Evolutionary conservation across 2,113 vertebrate genomes (phyloP).

Genomic region (Peromyscus maniculatus): DNA sequence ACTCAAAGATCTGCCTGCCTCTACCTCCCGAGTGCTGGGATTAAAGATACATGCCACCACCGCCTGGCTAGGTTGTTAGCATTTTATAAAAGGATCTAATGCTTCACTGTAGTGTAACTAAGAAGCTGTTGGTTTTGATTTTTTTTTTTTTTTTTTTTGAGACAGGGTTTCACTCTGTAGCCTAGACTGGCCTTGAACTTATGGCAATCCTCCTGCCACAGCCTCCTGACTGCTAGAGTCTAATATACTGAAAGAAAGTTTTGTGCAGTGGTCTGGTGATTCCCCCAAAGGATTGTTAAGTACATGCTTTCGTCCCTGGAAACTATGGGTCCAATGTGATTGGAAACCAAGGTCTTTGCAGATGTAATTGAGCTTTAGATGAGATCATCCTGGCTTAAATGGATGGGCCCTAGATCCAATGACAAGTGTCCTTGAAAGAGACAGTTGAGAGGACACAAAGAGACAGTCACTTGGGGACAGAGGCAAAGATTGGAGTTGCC

Average conservation of each 20-base stretch:
- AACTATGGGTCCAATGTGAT: background rate
- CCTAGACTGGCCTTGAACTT: background rate
- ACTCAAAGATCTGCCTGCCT: background rate
- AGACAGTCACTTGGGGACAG: background rate
- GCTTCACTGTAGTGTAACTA: slow-evolving; percentile 46
- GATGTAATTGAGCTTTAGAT: slow-evolving; percentile 30
- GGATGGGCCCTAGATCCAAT: background rate
- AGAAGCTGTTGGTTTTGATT: background rate
- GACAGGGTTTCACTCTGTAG: background rate
- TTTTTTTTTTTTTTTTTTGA: background rate
- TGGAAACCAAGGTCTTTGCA: slow-evolving; percentile 3
- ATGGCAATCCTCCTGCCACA: background rate
- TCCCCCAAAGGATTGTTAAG: background rate
- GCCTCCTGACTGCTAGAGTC: slow-evolving; percentile 52
- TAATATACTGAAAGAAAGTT: background rate
- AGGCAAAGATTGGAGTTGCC: background rate
- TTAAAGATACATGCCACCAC: background rate
- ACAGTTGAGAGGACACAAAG: background rate
- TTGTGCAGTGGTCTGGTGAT: background rate
- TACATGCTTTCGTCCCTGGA: background rate
- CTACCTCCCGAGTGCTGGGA: background rate
- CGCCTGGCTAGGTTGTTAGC: background rate
- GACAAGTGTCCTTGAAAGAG: slow-evolving; percentile 10
- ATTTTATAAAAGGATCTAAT: slow-evolving; percentile 59
- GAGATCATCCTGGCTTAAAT: slow-evolving; percentile 41